Evolutionary conservation across 2,797 vertebrate genomes (phyloP).

Genomic region (Miichthys miiuy): DNA sequence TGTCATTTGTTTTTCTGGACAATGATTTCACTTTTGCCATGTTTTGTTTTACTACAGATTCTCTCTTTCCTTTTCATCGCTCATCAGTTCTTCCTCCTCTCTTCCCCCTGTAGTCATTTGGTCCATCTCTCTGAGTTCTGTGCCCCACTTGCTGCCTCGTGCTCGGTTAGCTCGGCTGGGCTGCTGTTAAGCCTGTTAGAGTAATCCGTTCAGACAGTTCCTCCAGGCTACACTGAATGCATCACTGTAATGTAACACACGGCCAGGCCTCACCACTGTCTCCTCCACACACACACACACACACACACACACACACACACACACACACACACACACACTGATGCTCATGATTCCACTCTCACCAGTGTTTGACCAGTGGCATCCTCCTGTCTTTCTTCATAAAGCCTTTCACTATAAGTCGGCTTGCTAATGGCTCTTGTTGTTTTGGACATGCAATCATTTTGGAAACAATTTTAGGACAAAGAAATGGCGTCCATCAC

Average conservation of each 20-base stretch:
- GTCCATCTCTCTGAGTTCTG: constrained; percentile 24
- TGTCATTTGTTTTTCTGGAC: background rate
- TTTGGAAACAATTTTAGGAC: background rate
- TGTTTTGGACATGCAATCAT: background rate
- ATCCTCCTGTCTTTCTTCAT: constrained; percentile 7
- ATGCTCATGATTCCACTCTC: constrained; percentile 1
- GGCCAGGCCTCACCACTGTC: constrained; percentile 18
- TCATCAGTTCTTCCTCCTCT: constrained; percentile 6
- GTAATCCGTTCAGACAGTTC: constrained; percentile 72
- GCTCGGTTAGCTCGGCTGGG: constrained; percentile 4
- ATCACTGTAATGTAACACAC: constrained; percentile 57
- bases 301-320: constrained; percentile 20
- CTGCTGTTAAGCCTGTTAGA: constrained; percentile 74
- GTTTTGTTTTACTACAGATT: background rate
- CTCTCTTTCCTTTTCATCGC: background rate
- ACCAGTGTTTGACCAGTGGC: constrained; percentile 22
- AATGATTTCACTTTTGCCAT: background rate
- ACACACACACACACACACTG: constrained; percentile 16
- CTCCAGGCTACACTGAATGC: constrained; percentile 52
- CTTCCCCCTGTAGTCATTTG: constrained; percentile 17
- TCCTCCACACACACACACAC: constrained; percentile 24
- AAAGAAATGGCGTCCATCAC: background rate
- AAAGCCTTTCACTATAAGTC: background rate
- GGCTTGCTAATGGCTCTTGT: constrained; percentile 15
- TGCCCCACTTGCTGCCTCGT: constrained; percentile 9